These are phyloP conservation scores for Drosophila jambulina DNA, from an alignment of 1,140 invertebrate genomes.

Conservation along the genomic window DNA sequence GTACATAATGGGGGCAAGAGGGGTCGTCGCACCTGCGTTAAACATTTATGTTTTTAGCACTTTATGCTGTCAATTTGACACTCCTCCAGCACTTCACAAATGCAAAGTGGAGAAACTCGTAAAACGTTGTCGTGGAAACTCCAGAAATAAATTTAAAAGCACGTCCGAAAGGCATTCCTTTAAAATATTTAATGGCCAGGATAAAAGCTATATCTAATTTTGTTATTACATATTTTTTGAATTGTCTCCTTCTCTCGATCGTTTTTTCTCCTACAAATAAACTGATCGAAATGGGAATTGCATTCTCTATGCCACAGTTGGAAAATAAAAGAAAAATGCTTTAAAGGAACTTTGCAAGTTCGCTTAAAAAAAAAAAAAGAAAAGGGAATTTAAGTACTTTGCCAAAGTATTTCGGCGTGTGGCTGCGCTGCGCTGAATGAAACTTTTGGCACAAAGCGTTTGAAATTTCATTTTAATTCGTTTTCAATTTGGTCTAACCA, in stretches of 20 bases:
- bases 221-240: not conserved
- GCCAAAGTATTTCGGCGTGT: conserved; percentile 70
- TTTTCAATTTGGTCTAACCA: conserved; percentile 67
- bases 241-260: not conserved
- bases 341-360: conserved; percentile 55
- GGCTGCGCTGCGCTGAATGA: conserved; percentile 39
- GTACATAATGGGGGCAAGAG: not conserved
- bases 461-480: conserved; percentile 80
- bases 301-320: conserved; percentile 40
- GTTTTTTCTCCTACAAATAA: not conserved
- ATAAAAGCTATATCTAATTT: not conserved
- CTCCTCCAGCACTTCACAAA: conserved; percentile 34
- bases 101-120: conserved; percentile 45
- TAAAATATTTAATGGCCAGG: conserved; percentile 3
- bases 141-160: conserved; percentile 25
- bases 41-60: conserved; percentile 48
- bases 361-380: conserved; percentile 18
- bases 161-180: conserved; percentile 26
- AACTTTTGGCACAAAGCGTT: conserved; percentile 61
- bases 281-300: conserved; percentile 75
- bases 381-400: conserved; percentile 72
- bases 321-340: conserved; percentile 25
- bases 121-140: conserved; percentile 16
- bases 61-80: conserved; percentile 52
- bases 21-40: conserved; percentile 33